Percentiles rank a stretch among this genome's conserved stretches.
Evolutionary conservation across 2,797 vertebrate species (phyloP).

Genomic region (Scolopax rusticola): DNA sequence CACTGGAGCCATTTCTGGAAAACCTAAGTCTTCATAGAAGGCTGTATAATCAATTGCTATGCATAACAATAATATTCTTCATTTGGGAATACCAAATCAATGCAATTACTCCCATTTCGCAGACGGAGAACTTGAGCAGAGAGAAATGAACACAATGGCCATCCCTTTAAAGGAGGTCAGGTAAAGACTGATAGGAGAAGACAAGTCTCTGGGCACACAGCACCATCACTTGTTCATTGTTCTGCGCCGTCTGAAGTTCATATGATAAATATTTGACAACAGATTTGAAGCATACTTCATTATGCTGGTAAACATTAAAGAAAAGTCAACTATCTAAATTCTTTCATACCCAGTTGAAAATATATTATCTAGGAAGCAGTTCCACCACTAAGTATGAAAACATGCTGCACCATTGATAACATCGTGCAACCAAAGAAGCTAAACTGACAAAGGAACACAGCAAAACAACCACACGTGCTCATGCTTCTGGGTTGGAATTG

Average conservation of each 20-base stretch:
- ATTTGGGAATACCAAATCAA: not conserved
- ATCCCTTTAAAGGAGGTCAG: not conserved
- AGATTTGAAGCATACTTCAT: not conserved
- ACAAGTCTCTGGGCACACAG: not conserved
- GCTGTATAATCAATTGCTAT: not conserved
- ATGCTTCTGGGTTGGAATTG: not conserved
- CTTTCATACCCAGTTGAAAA: not conserved
- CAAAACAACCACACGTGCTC: not conserved
- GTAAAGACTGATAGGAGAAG: not conserved
- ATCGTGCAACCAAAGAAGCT: not conserved
- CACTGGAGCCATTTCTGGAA: not conserved
- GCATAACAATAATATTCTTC: not conserved
- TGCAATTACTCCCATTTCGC: not conserved
- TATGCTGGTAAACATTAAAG: not conserved
- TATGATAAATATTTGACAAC: not conserved
- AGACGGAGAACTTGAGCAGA: not conserved
- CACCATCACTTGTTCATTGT: not conserved
- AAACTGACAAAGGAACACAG: not conserved
- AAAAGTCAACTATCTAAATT: not conserved
- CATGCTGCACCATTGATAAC: not conserved
- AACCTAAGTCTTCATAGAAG: not conserved
- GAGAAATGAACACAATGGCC: rapidly evolving
- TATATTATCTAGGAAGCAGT: not conserved
- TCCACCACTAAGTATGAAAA: not conserved
- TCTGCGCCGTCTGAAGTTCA: not conserved